Evolutionary conservation across 2,797 vertebrate species (phyloP), one percentile per base, ranked within the genome.

Genomic region (Megalops cyprinoides): DNA sequence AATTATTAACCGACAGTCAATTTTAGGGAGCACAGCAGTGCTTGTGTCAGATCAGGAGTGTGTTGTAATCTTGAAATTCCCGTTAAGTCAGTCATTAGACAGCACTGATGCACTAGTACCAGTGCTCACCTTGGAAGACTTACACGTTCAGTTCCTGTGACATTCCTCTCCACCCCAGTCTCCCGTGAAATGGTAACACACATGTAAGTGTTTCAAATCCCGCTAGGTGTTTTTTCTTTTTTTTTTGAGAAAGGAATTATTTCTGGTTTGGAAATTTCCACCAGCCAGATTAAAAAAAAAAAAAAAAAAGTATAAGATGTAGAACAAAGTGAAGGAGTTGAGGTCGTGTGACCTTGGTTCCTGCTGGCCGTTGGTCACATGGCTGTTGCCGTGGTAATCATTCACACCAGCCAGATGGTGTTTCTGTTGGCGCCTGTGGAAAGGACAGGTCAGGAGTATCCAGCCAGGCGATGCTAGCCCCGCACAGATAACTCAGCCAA

Each of bases 391-490:
- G 91, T 91, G 92, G 93, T 94, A 94, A 95, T 95, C 92, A 94
- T 94, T 95, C 93, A 95, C 94, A 94, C 92, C 90, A 90, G 93
- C 94, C 95, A 95, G 95, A 95, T 95, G 95, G 95, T 92, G 90
- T 94, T 94, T 94, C 92, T 82, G 89, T 93, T 92, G 93, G 94
- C 87, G 92, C 92, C 91, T 88, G 80, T 92, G 90, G 92, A 94
- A 94, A 94, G 93, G 94, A 94, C 93, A 88, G 93, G 94, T 94
- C 92, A 93, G 91, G 91, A 92, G 92, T 92, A 90, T 92, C 88
- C 92, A 89, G 92, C 92, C 90, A 92, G 90, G 90, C 91, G 88
- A 88, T 90, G 90, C 90, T 87, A 87, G 89, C 90, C 91, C 88
- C 88, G 85, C 86, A 89, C 88, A 89, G 91, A 86, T 89, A 88